Evolutionary conservation across 2,888 invertebrate genomes (phyloP).

Genomic region (Vannuccia rotundouncinata): DNA sequence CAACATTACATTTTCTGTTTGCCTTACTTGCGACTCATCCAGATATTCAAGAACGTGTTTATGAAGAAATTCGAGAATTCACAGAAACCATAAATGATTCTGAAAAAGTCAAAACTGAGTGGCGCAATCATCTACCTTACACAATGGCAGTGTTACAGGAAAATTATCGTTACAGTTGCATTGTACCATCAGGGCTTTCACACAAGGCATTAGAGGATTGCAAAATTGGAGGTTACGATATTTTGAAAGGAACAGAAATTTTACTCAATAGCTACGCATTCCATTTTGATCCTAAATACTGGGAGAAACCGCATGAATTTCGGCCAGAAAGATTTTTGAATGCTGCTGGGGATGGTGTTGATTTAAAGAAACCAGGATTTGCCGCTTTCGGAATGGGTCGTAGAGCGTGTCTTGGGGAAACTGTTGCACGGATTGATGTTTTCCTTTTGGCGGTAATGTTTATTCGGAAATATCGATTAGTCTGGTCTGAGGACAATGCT

Average conservation of each 20-base stretch:
- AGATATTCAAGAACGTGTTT: conserved; percentile 7
- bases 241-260: conserved; percentile 44
- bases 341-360: not conserved
- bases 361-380: conserved; percentile 22
- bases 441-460: not conserved
- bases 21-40: conserved; percentile 16
- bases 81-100: not conserved
- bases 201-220: conserved; percentile 36
- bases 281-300: conserved; percentile 47
- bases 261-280: conserved; percentile 47
- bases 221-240: conserved; percentile 36
- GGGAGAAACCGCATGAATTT: conserved; percentile 46
- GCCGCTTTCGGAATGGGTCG: conserved; percentile 13
- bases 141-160: conserved; percentile 22
- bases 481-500: not conserved
- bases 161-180: conserved; percentile 2
- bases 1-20: not conserved
- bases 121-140: not conserved
- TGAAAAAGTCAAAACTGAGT: not conserved
- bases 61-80: not conserved
- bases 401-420: conserved; percentile 13
- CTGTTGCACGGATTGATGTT: not conserved
- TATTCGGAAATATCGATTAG: not conserved
- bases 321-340: conserved; percentile 47
- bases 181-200: conserved; percentile 20